Base-by-base conservation (phyloP, 2,888 invertebrate species). In the Pseudoips prasinana region DNA sequence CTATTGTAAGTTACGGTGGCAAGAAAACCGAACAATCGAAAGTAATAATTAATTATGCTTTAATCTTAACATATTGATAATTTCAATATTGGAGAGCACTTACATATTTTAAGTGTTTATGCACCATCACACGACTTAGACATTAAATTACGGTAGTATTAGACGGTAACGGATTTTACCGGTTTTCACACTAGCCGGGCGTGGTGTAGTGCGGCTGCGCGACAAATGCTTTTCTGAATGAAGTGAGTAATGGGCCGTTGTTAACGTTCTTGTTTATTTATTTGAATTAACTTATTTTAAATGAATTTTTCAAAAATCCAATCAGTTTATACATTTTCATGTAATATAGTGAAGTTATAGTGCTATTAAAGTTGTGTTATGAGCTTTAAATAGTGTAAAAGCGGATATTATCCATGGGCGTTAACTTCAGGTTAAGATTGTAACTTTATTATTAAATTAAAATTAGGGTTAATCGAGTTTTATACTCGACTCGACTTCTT, bases 201-300 rank as follows among this genome's bases (percentile, higher is more conserved):
- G 86, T 87, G 86, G 86, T 85, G 77, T 75, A 76, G 84, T 85
- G 77, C 80, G 85, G 64, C 73, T 87, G 85, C 84, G 86, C 83
- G 72, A 78, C 68, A 58, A 51, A 51, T 39, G 54, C 53, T 76
- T 71, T 64, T 58, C 67, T n/a, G 64, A 73, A 73, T 75, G 78
- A 78, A 79, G 73, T 82, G 73, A 76, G 71, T 73, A 72, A 73
- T 72, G 64, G 55, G 59, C 67, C 68, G 67, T 70, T 62, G 63
- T 32, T 71, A 74, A 66, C 70, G 68, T 67, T 63, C 50, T 70
- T 81, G 74, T 79, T 78, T 77, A 65, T 75, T 66, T 73, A 59
- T 60, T 54, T 63, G 34, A 69, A 64, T 54, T 64, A 58, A 37
- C 49, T 64, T 50, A 39, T 62, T 68, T 64, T 66, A 53, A 57